Conservation (phyloP, 2,113 vertebrate genomes). For the Hiodon tergisus region DNA sequence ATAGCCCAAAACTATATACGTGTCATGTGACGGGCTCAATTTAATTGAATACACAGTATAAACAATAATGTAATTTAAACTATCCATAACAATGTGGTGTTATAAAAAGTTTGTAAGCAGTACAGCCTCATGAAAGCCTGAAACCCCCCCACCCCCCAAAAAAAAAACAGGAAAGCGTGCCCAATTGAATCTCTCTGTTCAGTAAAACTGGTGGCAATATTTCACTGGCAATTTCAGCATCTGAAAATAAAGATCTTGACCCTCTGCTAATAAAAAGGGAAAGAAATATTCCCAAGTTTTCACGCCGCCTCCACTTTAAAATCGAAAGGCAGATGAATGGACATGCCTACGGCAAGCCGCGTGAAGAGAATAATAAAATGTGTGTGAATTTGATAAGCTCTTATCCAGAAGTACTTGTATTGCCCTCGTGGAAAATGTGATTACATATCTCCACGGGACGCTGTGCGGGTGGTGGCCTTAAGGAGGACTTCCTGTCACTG, state of each 20-base stretch:
- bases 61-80: too few relatives aligned
- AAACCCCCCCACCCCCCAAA: too few relatives aligned
- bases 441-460: conserved; percentile 49
- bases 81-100: too few relatives aligned
- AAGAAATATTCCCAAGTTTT: neutral
- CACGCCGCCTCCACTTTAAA: conserved; percentile 40
- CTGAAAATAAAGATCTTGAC: too few relatives aligned
- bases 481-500: conserved; percentile 27
- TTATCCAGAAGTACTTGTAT: conserved; percentile 48
- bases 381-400: conserved; percentile 58
- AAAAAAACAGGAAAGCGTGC: too few relatives aligned
- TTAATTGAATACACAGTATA: too few relatives aligned
- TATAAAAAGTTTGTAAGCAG: too few relatives aligned
- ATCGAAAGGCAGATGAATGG: conserved; percentile 45
- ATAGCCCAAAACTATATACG: too few relatives aligned
- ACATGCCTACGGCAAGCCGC: conserved; percentile 41
- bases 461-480: conserved; percentile 27
- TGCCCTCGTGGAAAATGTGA: conserved; percentile 57
- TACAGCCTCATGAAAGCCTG: too few relatives aligned
- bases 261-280: neutral
- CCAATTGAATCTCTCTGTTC: neutral
- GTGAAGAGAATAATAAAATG: conserved; percentile 49
- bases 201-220: too few relatives aligned
- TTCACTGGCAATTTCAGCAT: too few relatives aligned
- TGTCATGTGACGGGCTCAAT: too few relatives aligned